These are phyloP conservation scores for Hydra vulgaris DNA, from an alignment of 30 jellyfish, hydroid and myxozoan genomes.

Conservation along the genomic window DNA sequence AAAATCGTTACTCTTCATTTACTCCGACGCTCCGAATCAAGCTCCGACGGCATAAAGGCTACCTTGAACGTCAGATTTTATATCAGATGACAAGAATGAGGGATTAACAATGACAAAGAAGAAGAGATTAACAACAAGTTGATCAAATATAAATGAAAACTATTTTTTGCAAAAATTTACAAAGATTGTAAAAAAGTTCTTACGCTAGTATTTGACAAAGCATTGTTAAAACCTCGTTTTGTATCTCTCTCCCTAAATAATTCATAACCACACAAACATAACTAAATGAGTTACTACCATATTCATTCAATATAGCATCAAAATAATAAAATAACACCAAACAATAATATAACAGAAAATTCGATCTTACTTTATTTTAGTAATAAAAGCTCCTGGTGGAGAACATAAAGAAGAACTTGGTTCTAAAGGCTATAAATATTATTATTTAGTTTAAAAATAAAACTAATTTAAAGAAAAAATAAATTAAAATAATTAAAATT, in stretches of 20 bases:
- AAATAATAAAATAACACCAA: background rate
- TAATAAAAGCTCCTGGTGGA: background rate
- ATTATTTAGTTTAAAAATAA: too few species aligned
- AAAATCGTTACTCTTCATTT: background rate
- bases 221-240: slow-evolving; percentile 68
- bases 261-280: background rate
- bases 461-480: too few species aligned
- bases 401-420: background rate
- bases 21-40: too few species aligned
- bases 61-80: background rate
- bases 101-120: too few species aligned
- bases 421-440: background rate
- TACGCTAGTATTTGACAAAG: slow-evolving; percentile 74
- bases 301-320: background rate
- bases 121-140: background rate
- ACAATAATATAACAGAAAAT: background rate
- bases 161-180: too few species aligned
- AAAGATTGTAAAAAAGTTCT: background rate
- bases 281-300: background rate
- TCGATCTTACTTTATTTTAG: background rate
- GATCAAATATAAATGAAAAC: background rate
- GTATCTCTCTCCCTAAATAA: slow-evolving; percentile 52
- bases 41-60: background rate
- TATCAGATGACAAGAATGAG: too few species aligned
- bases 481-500: too few species aligned